Conservation (phyloP, 1,140 invertebrate genomes). For the Pogonomyrmex barbatus region DNA sequence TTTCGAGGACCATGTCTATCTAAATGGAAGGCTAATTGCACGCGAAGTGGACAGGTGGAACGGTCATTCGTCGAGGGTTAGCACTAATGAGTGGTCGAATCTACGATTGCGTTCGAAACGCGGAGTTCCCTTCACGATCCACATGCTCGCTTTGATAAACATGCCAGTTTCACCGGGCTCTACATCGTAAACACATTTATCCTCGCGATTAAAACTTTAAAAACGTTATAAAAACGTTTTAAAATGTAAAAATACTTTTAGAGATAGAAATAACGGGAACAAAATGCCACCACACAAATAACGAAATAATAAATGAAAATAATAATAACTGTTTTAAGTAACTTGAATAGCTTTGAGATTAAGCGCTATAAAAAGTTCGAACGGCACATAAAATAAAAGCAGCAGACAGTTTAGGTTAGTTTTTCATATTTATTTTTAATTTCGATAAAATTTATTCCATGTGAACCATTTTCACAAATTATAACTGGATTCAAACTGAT, state of each 20-base stretch:
- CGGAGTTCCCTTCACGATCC: slow-evolving; percentile 21
- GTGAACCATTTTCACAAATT: no score
- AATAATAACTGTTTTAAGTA: no score
- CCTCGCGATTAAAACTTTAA: not conserved
- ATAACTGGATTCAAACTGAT: not conserved
- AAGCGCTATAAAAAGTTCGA: no score
- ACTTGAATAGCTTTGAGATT: no score
- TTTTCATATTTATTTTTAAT: no score
- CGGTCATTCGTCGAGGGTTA: slow-evolving; percentile 70
- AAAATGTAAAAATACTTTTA: not conserved
- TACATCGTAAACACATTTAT: slow-evolving; percentile 11
- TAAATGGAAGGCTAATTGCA: slow-evolving; percentile 76
- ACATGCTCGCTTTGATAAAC: slow-evolving; percentile 20
- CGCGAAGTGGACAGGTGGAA: slow-evolving; percentile 72
- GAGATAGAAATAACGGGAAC: not conserved
- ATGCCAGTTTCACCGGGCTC: not conserved
- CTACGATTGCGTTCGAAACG: slow-evolving; percentile 24
- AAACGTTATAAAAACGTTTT: not conserved
- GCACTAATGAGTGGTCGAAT: slow-evolving; percentile 69
- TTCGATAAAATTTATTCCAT: no score
- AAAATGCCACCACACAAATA: no score
- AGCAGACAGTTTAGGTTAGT: no score
- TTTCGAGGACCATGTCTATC: slow-evolving; percentile 66
- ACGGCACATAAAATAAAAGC: no score
- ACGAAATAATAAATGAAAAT: no score